Base-by-base conservation (phyloP, 2,113 vertebrate species). In the Hemibates koningsi region DNA sequence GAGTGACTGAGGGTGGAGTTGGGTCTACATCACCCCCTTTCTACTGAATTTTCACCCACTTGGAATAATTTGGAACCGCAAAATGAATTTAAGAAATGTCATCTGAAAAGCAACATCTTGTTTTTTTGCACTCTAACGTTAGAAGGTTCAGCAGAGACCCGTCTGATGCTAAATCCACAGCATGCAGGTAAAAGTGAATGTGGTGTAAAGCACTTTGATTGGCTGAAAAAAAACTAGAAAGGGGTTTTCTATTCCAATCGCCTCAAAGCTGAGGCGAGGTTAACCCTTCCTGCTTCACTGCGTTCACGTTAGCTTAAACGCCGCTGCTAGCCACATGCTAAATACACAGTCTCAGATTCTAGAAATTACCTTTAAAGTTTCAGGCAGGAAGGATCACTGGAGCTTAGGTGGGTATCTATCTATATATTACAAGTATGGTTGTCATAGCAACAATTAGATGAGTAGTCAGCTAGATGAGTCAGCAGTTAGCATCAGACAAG, bases 271-370 rank as follows among this genome's bases (percentile, higher is more conserved):
- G 36, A 68, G 19, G 36, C 11, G 3, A 4, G 36, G n/a, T 41
- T 3, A 36, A 66, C 2, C 9, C 17, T n/a, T 36, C 10, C 59
- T 36, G 17, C 32, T 63, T 63, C 17, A 34, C 29, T 34, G 29
- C 9, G 2, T 0, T 11, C 9, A 34, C 1, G 5, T 63, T 34
- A 63, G 59, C 32, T 16, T 17, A 17, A 27, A 57, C 0, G 3
- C 24, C 27, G 24, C 59, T 63, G 59, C 59, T 63, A 10, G 29
- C 16, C 9, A 63, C 59, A 59, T 59, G 57, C 57, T 59, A 32
- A 59, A 59, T 2, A 29, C 5, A 54, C 24, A 59, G 56, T 59
- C 1, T 32, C 13, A 6, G 38, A 41, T 41, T 29, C 14, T 61
- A 61, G 57, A 34, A 61, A 32, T 61, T 0, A 34, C 21, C 27